Evolutionary conservation across 2,888 invertebrate species (phyloP), one percentile per base, ranked within the genome.

Genomic region (Monopis laevigella): DNA sequence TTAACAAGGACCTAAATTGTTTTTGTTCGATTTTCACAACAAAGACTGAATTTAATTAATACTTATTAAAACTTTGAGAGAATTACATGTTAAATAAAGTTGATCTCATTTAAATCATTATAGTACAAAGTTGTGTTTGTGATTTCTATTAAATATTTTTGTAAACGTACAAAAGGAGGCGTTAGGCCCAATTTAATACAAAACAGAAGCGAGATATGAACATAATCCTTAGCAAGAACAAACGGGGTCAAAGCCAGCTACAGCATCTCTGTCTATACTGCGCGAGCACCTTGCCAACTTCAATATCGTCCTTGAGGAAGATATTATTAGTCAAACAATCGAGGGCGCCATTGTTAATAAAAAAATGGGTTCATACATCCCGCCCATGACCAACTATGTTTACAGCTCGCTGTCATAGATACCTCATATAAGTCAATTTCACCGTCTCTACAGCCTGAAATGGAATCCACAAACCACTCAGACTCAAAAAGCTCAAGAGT

Each of bases 1-100:
- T 46, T 14, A 51, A 19, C 21, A 45, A 45, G 35, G 43, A 45
- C 19, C 39, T 12, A 7, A 43, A 39, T 11, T 29, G 29, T 11
- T 29, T 29, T 29, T n/a, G n/a, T 29, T 29, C 11, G 12, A 29
- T 11, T 29, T 29, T 11, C 12, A 6, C 29, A 29, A 29, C 11
- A 29, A 29, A n/a, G 11, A 6, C 5, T 29, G 11, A 29, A n/a
- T 29, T 29, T 29, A 24, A n/a, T n/a, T n/a, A n/a, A n/a, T n/a
- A n/a, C n/a, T n/a, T n/a, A n/a, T n/a, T n/a, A n/a, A n/a, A n/a
- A n/a, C n/a, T n/a, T n/a, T n/a, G n/a, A n/a, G n/a, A n/a, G n/a
- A n/a, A n/a, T n/a, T n/a, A n/a, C n/a, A n/a, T n/a, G n/a, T n/a
- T n/a, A n/a, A n/a, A n/a, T n/a, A n/a, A n/a, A n/a, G n/a, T n/a